phyloP scores from a whole-genome alignment of 2,888 invertebrate species.

The Lutraria lutraria region DNA sequence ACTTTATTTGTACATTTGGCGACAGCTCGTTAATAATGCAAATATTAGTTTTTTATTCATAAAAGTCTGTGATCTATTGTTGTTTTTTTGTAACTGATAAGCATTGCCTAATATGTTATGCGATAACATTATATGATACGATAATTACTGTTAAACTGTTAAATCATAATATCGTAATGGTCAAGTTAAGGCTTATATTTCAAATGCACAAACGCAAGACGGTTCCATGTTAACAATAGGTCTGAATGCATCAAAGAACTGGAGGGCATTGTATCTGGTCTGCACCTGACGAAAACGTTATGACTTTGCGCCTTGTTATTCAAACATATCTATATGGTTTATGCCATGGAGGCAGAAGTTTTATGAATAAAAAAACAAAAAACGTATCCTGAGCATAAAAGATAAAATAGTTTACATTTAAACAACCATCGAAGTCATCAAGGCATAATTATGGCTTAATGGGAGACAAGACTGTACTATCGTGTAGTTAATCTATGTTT shows the following conservation, averaged over 20 bases:
- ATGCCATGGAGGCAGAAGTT: slow-evolving; percentile 6
- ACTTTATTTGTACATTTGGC: no score
- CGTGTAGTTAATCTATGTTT: neutral
- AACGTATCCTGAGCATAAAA: neutral
- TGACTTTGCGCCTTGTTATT: neutral
- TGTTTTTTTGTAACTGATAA: neutral
- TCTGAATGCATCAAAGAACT: neutral
- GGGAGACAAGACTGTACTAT: neutral
- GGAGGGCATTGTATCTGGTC: neutral
- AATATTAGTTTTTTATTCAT: neutral
- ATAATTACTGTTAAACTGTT: neutral
- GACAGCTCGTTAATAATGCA: no score
- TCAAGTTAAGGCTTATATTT: neutral
- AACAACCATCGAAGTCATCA: neutral
- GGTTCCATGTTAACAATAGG: neutral
- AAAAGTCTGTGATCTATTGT: neutral
- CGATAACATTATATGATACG: neutral
- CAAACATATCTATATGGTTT: neutral
- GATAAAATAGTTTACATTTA: slow-evolving; percentile 28
- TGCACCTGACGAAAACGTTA: slow-evolving; percentile 8
- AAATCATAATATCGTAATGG: neutral
- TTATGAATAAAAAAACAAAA: neutral
- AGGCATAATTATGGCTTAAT: neutral
- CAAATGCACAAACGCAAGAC: neutral
- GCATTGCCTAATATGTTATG: neutral